phyloP scores from a whole-genome alignment of 2,113 vertebrate genomes.

The Felis chaus region DNA sequence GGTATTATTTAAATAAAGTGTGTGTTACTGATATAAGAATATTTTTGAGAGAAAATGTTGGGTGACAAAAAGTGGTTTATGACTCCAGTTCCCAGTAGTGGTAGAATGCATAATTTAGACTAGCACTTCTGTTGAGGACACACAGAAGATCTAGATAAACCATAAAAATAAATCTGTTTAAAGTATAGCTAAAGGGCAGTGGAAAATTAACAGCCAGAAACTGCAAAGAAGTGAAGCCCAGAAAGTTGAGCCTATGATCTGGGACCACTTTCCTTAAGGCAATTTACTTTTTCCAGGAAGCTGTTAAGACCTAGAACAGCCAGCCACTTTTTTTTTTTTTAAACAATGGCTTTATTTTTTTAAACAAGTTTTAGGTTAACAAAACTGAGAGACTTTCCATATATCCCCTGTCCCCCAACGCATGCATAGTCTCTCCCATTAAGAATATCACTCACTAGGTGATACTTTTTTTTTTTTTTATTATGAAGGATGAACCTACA shows the following conservation, averaged over 20 bases:
- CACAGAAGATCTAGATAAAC: background rate
- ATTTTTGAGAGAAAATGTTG: background rate
- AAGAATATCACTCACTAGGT: background rate
- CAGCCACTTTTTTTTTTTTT: background rate
- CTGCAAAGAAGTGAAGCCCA: background rate
- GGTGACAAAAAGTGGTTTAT: background rate
- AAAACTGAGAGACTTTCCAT: background rate
- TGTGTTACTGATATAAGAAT: background rate
- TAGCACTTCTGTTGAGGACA: background rate
- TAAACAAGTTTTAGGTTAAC: background rate
- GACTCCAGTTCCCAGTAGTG: background rate
- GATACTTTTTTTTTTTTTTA: background rate
- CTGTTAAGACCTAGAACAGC: background rate
- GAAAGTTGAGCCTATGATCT: background rate
- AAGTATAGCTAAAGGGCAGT: background rate
- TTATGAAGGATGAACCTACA: background rate
- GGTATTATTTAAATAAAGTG: background rate
- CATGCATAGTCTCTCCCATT: background rate
- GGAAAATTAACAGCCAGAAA: background rate
- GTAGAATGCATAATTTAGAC: background rate
- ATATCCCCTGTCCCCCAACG: background rate
- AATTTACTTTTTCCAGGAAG: background rate
- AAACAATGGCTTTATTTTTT: background rate
- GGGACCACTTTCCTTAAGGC: background rate
- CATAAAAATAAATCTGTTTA: background rate